A percentile compares a stretch with the other conserved stretches of the same genome.
These are phyloP conservation scores for Phyllotreta striolata DNA, from an alignment of 2,888 invertebrate genomes.

Conservation along the genomic window DNA sequence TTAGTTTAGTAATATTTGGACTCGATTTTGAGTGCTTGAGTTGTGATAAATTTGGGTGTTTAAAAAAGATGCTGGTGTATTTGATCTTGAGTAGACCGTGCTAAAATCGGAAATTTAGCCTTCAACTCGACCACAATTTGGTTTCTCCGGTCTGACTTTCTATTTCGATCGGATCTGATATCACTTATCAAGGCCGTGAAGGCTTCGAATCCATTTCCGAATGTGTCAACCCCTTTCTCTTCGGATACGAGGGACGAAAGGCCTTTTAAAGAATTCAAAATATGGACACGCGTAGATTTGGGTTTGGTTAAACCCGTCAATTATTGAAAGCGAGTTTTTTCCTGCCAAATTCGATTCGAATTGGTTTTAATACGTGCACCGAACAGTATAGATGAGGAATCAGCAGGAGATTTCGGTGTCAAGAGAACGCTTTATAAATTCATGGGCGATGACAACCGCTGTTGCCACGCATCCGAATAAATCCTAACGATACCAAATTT, in stretches of 20 bases:
- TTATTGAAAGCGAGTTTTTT: conserved; percentile 1
- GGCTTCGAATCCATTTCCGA: conserved; percentile 40
- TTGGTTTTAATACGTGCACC: too few relatives aligned
- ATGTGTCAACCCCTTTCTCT: conserved; percentile 33
- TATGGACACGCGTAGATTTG: background rate
- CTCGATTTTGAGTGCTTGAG: too few relatives aligned
- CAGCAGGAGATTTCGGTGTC: too few relatives aligned
- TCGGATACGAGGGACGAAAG: conserved; percentile 6
- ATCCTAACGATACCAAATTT: too few relatives aligned
- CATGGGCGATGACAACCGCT: too few relatives aligned
- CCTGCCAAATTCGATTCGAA: too few relatives aligned
- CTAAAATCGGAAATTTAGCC: conserved; percentile 2
- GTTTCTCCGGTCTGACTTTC: conserved; percentile 11
- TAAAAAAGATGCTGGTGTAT: background rate
- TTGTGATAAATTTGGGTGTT: too few relatives aligned
- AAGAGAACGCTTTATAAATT: too few relatives aligned
- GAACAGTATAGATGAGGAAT: too few relatives aligned
- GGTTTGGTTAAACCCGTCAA: background rate
- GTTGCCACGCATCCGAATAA: too few relatives aligned
- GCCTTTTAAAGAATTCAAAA: conserved; percentile 19
- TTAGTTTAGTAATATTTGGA: too few relatives aligned
- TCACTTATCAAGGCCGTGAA: conserved; percentile 44
- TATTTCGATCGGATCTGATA: conserved; percentile 45
- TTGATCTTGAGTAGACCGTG: background rate
- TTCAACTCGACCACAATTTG: conserved; percentile 1